phyloP scores from a whole-genome alignment of 2,797 vertebrate species.

The Ptychadena robeensis region DNA sequence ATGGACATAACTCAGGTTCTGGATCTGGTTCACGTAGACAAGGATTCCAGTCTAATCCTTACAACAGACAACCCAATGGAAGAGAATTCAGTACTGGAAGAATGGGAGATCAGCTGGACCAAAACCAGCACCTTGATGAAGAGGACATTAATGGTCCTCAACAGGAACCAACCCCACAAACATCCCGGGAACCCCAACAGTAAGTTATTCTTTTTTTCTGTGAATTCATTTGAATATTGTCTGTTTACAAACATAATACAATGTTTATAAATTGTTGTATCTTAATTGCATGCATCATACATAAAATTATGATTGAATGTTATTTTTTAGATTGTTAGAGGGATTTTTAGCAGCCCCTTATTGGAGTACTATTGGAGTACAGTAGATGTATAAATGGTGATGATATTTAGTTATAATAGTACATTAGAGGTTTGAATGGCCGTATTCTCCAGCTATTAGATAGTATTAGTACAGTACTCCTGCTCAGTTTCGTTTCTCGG shows the following conservation, averaged over 20 bases:
- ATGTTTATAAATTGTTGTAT: not conserved
- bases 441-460: not conserved
- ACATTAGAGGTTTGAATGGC: not conserved
- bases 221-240: not conserved
- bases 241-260: too few species aligned
- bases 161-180: conserved; percentile 1
- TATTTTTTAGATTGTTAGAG: not conserved
- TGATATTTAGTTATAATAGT: too few species aligned
- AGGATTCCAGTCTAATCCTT: not conserved
- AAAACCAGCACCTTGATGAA: not conserved
- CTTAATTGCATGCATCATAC: not conserved
- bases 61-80: not conserved
- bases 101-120: not conserved
- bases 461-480: not conserved
- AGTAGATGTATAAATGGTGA: too few species aligned
- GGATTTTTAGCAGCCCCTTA: not conserved
- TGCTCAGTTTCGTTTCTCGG: conserved; percentile 24
- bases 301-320: too few species aligned
- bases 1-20: not conserved
- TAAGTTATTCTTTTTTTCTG: conserved; percentile 5
- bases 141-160: not conserved
- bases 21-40: not conserved
- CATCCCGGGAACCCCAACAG: conserved; percentile 30
- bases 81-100: not conserved
- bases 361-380: not conserved